Conservation (phyloP, 2,797 vertebrate genomes). For the Mormyrus hasselquistii region DNA sequence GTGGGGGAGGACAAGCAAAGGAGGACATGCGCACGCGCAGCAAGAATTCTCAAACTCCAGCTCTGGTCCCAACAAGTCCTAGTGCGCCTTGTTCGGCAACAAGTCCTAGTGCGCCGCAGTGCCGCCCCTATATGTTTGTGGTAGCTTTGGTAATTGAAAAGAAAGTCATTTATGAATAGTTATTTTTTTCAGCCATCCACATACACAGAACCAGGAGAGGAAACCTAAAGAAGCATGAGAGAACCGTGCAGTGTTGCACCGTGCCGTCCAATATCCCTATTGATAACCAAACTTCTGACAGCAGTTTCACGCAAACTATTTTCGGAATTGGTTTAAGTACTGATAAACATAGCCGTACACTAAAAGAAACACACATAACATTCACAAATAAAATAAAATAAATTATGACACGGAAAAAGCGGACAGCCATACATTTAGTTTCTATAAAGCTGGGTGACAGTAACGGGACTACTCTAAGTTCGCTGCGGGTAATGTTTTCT, state of each 20-base stretch:
- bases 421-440: neutral
- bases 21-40: neutral
- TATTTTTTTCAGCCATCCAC: neutral
- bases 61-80: neutral
- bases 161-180: neutral
- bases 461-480: neutral
- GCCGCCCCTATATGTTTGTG: neutral
- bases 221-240: neutral
- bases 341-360: neutral
- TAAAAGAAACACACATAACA: neutral
- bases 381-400: neutral
- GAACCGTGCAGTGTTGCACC: neutral
- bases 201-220: neutral
- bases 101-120: neutral
- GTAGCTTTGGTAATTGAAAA: neutral
- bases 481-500: neutral
- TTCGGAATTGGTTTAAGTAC: neutral
- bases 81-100: neutral
- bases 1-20: neutral
- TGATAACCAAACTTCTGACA: neutral
- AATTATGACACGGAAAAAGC: neutral
- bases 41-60: neutral
- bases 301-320: neutral
- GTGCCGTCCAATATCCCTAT: neutral
- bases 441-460: neutral